Evolutionary conservation across 1,140 invertebrate genomes (phyloP).

Genomic region (Notospermus geniculatus): DNA sequence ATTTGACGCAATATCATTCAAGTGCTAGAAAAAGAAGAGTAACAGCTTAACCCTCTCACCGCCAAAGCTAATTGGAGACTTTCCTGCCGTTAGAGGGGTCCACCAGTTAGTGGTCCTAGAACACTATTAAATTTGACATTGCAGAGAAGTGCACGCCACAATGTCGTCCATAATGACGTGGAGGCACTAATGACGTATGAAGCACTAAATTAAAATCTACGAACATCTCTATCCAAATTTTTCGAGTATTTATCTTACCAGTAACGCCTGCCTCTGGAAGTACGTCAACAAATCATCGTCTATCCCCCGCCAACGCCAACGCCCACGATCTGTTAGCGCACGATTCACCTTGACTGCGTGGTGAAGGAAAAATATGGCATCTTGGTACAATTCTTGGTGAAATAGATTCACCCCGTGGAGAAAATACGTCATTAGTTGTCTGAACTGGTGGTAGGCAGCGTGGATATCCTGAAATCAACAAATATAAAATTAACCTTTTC

Average conservation of each 20-base stretch:
- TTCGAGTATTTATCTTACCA: conserved; percentile 30
- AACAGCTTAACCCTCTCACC: conserved; percentile 1
- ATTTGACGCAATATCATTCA: conserved; percentile 35
- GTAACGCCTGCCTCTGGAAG: conserved; percentile 37
- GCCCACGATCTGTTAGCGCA: conserved; percentile 8
- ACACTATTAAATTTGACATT: no score
- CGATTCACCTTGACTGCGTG: conserved; percentile 22
- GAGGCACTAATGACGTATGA: not conserved
- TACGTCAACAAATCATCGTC: conserved; percentile 30
- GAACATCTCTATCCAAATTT: no score
- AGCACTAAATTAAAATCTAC: conserved; percentile 1
- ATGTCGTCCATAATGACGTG: no score
- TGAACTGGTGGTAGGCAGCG: conserved; percentile 39
- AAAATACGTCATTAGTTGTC: conserved; percentile 34
- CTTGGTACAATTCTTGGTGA: conserved; percentile 39
- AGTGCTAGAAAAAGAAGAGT: conserved; percentile 28
- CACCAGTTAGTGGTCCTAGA: no score
- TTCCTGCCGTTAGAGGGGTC: no score
- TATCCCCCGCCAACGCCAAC: conserved; percentile 18
- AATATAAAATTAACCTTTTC: conserved; percentile 5
- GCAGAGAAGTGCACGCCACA: no score
- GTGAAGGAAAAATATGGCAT: conserved; percentile 40
- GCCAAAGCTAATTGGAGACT: not conserved
- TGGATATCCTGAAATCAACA: conserved; percentile 39
- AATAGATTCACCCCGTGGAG: conserved; percentile 35